Conservation (phyloP, 1,140 invertebrate species). For the Potamilus streckersoni region DNA sequence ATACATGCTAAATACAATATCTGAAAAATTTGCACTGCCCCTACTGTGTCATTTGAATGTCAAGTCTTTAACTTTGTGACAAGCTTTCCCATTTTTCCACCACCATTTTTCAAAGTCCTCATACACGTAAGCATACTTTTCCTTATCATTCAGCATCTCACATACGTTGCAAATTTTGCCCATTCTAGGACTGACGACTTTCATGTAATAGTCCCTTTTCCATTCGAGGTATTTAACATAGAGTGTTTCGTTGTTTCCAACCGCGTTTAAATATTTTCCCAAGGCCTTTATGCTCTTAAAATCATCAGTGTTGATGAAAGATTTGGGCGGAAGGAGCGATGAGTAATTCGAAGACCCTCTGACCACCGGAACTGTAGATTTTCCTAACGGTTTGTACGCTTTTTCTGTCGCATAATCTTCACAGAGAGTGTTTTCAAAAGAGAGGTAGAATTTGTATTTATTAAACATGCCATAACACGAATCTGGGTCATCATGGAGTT, state of each 20-base stretch:
- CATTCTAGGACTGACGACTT: no score
- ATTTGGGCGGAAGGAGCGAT: neutral
- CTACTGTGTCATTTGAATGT: no score
- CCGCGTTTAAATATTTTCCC: neutral
- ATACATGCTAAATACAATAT: no score
- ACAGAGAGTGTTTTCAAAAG: constrained; percentile 88
- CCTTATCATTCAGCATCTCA: no score
- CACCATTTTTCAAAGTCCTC: no score
- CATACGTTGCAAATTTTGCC: no score
- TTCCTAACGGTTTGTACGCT: constrained; percentile 75
- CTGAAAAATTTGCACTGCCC: no score
- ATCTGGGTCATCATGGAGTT: neutral
- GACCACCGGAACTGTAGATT: constrained; percentile 11
- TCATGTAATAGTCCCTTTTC: constrained; percentile 5
- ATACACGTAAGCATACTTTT: no score
- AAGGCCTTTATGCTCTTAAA: constrained; percentile 7
- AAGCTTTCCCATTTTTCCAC: no score
- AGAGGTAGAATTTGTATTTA: constrained; percentile 56
- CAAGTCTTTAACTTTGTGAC: no score
- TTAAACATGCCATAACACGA: no score
- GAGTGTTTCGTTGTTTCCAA: constrained; percentile 1
- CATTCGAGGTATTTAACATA: constrained; percentile 3
- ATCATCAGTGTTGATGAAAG: constrained; percentile 13
- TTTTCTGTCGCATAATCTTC: constrained; percentile 96
- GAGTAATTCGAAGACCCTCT: constrained; percentile 8